phyloP scores from a whole-genome alignment of 2,113 vertebrate species.

The Oxygymnocypris stewartii region DNA sequence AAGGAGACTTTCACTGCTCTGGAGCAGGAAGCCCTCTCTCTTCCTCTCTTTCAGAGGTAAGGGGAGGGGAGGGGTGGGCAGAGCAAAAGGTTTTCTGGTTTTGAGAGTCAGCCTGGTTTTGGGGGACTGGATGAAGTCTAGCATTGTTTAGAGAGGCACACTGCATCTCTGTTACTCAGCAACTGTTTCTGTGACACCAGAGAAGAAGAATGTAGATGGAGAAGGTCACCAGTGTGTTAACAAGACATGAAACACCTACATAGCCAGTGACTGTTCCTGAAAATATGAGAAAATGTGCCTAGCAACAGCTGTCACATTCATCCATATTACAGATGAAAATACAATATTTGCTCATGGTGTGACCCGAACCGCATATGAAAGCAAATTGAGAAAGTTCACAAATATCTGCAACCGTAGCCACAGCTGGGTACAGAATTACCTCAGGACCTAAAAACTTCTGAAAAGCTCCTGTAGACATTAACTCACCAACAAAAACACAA shows the following conservation, averaged over 20 bases:
- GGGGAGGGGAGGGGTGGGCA: background rate
- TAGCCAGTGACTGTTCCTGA: constrained; percentile 31
- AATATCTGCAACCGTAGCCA: constrained; percentile 2
- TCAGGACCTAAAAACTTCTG: background rate
- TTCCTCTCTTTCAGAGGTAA: constrained; percentile 50
- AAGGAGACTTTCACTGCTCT: constrained; percentile 49
- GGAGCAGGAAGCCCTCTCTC: constrained; percentile 45
- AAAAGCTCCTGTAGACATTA: background rate
- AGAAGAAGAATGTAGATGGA: constrained; percentile 44
- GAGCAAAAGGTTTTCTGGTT: constrained; percentile 36
- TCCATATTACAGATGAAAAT: constrained; percentile 44
- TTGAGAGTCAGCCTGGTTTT: constrained; percentile 16
- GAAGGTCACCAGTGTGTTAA: constrained; percentile 34
- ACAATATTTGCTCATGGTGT: constrained; percentile 44
- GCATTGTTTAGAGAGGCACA: constrained; percentile 64
- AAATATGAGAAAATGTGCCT: constrained; percentile 19
- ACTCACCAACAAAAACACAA: background rate
- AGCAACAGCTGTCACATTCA: constrained; percentile 42
- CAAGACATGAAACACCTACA: constrained; percentile 54
- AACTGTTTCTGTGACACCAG: constrained; percentile 42
- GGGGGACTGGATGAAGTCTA: constrained; percentile 63
- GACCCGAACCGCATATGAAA: constrained; percentile 24
- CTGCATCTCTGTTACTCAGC: constrained; percentile 36
- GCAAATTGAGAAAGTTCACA: constrained; percentile 56
- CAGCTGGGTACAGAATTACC: constrained; percentile 20